These are phyloP conservation scores for Anastrepha obliqua DNA, from an alignment of 1,140 invertebrate genomes.

Conservation along the genomic window DNA sequence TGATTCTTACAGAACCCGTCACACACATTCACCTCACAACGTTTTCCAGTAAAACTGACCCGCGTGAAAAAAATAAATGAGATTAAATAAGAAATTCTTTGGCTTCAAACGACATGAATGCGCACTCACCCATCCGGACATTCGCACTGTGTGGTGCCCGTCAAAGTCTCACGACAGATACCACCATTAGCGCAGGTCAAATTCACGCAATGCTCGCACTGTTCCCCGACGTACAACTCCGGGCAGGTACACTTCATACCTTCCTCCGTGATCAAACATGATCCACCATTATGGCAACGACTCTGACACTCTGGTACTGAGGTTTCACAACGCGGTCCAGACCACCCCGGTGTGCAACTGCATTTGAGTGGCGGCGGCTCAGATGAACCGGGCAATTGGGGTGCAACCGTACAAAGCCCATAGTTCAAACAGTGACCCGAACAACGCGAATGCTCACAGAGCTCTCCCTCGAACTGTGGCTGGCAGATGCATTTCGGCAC, in stretches of 20 bases:
- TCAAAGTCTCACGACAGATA: conserved; percentile 69
- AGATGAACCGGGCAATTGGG: conserved; percentile 63
- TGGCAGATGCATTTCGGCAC: conserved; percentile 78
- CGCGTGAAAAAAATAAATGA: not conserved
- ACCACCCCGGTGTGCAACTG: conserved; percentile 80
- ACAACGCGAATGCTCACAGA: conserved; percentile 81
- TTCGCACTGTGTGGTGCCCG: conserved; percentile 76
- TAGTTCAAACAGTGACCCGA: conserved; percentile 80
- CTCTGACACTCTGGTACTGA: conserved; percentile 76
- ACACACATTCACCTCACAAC: conserved; percentile 74
- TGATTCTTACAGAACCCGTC: conserved; percentile 76
- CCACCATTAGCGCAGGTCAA: conserved; percentile 72
- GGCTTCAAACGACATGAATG: not conserved
- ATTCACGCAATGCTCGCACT: conserved; percentile 72
- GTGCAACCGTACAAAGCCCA: conserved; percentile 77
- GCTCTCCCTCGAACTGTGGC: conserved; percentile 78
- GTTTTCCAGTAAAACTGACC: conserved; percentile 63
- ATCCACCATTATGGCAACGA: conserved; percentile 71
- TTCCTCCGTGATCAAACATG: conserved; percentile 66
- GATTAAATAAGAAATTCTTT: not conserved
- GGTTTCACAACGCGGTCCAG: conserved; percentile 81
- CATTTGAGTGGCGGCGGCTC: conserved; percentile 75
- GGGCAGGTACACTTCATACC: conserved; percentile 72
- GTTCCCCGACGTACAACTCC: conserved; percentile 66
- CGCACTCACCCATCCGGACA: conserved; percentile 74